These are phyloP conservation scores for Petromus typicus DNA, from an alignment of 2,113 vertebrate genomes.

Conservation along the genomic window DNA sequence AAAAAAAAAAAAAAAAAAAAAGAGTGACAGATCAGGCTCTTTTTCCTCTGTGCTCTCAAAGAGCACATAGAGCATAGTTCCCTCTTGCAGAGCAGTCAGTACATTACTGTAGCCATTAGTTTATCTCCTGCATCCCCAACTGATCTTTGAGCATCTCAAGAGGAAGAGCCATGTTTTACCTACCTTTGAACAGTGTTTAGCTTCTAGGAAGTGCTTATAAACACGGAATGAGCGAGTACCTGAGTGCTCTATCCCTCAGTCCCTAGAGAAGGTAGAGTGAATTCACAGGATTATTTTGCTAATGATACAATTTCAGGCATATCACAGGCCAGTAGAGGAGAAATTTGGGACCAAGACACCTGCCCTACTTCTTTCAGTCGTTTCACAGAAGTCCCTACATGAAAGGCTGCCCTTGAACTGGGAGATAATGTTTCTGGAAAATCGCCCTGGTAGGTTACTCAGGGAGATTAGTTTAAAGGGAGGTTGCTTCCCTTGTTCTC, in stretches of 20 bases:
- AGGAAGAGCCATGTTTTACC: background rate
- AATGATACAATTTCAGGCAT: background rate
- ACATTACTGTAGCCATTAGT: background rate
- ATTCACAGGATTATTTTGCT: slow-evolving; percentile 36
- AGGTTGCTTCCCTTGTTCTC: slow-evolving; percentile 18
- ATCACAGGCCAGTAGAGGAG: background rate
- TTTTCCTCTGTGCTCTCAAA: background rate
- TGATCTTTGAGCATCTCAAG: slow-evolving; percentile 26
- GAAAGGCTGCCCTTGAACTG: slow-evolving; percentile 67
- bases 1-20: too few relatives aligned
- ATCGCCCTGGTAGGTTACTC: background rate
- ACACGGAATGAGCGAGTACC: background rate
- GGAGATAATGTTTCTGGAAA: slow-evolving; percentile 59
- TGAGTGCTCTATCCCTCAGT: background rate
- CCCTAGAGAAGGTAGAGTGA: background rate
- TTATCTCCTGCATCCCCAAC: background rate
- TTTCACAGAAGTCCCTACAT: slow-evolving; percentile 61
- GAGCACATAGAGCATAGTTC: background rate
- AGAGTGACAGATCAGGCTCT: background rate
- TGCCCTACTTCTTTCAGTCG: slow-evolving; percentile 69
- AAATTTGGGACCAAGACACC: slow-evolving; percentile 49
- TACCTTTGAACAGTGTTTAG: slow-evolving; percentile 1
- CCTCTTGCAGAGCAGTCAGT: background rate
- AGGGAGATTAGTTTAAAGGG: slow-evolving; percentile 38
- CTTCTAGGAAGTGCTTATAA: slow-evolving; percentile 9